Evolutionary conservation across 2,797 vertebrate genomes (phyloP), one percentile per base, ranked within the genome.

Genomic region (Remorina albescens): DNA sequence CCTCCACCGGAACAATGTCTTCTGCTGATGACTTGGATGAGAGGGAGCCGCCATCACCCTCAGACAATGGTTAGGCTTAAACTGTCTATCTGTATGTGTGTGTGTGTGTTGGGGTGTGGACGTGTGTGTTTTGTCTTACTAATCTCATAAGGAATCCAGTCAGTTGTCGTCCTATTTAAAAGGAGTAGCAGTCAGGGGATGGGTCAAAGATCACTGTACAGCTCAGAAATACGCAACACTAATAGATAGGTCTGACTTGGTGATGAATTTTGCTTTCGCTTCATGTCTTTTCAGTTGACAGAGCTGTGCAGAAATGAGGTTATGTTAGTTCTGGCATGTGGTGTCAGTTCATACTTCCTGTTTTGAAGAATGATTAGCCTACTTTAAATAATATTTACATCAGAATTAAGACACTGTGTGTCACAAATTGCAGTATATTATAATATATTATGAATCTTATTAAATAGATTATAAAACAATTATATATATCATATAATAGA

Each of bases 1-100:
- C 98, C 19, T 99, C 98, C 71, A 99, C 97, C 5, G 98, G 98
- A 64, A 99, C 98, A 15, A 99, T 99, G 98, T 99, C 98, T 39
- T 99, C 98, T 70, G 97, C 98, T 0, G 98, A 99, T 63, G 98
- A 99, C 87, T 93, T 99, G 59, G 98, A 99, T 81, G 98, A 99
- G 80, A 94, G 97, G 87, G 98, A 98, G 76, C 96, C 94, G 2
- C 96, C 95, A 0, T 98, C 97, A 2, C 97, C 97, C 72, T 98
- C 95, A 70, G 97, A 99, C 87, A 96, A 97, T 78, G 98, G 98
- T 98, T 91, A 89, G 76, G 42, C 9, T n/a, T n/a, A n/a, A n/a
- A 2, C 15, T n/a, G 10, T 50, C 5, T 50, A 6, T 30, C 9
- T 65, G 61, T 53, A 8, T 76, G 16, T 74, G 44, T 80, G 57